Evolutionary conservation across 2,888 invertebrate genomes (phyloP).

Genomic region (Orgyia antiqua): DNA sequence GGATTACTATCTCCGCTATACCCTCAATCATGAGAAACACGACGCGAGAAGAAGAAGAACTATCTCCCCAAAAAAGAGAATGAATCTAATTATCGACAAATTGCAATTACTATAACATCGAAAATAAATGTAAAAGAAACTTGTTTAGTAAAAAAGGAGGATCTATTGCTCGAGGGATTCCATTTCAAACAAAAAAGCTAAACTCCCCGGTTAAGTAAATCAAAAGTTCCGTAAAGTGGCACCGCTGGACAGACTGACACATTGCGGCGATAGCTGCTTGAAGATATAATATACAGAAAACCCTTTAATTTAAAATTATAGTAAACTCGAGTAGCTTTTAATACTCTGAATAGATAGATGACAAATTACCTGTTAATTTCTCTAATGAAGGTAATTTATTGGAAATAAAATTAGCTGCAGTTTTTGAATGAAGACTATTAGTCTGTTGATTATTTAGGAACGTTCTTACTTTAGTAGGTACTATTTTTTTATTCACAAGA

Average conservation of each 20-base stretch:
- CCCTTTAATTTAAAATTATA: conserved; percentile 31
- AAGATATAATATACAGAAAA: conserved; percentile 36
- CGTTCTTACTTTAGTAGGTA: no score
- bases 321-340: conserved; percentile 44
- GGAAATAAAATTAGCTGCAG: no score
- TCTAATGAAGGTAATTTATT: no score
- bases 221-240: conserved; percentile 53
- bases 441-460: no score
- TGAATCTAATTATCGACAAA: conserved; percentile 1
- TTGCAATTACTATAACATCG: conserved; percentile 1
- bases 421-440: no score
- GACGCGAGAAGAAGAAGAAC: no score
- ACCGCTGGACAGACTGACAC: conserved; percentile 49
- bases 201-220: conserved; percentile 39
- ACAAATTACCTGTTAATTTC: conserved; percentile 13
- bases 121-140: conserved; percentile 2
- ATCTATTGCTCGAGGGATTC: conserved; percentile 18
- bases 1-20: no score
- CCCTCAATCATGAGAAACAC: no score
- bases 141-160: conserved; percentile 8
- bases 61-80: no score
- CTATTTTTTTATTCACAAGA: no score
- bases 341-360: conserved; percentile 45
- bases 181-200: conserved; percentile 27
- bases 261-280: conserved; percentile 44